Percentiles rank a stretch among this genome's conserved stretches.
These are phyloP conservation scores for Lepidocolaptes lacrymiger DNA, from an alignment of 2,797 vertebrate species.

Conservation along the genomic window DNA sequence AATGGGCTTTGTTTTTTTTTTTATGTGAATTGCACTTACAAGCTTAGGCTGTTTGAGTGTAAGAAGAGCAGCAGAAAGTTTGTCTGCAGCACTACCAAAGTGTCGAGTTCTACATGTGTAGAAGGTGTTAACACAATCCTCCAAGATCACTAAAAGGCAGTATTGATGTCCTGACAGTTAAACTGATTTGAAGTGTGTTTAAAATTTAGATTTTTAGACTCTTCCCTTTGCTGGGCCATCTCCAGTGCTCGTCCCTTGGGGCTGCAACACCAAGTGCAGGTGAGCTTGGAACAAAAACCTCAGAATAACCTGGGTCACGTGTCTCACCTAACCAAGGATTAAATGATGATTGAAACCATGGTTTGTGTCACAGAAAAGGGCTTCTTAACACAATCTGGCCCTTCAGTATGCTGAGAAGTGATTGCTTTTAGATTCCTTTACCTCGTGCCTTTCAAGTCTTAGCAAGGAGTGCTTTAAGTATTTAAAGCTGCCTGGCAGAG, in stretches of 20 bases:
- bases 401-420: background rate
- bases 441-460: background rate
- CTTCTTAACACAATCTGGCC: background rate
- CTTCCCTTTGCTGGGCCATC: background rate
- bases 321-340: background rate
- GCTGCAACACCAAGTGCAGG: background rate
- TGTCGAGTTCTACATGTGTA: background rate
- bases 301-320: accelerated
- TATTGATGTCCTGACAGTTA: background rate
- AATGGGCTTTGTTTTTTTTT: background rate
- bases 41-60: background rate
- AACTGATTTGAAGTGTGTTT: background rate
- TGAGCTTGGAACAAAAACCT: background rate
- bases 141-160: background rate
- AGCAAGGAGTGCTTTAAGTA: background rate
- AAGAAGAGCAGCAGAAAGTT: background rate
- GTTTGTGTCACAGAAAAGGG: background rate
- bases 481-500: background rate
- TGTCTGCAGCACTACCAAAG: background rate
- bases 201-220: background rate
- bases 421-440: background rate
- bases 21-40: background rate
- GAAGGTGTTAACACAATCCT: background rate
- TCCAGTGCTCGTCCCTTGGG: accelerated
- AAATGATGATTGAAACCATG: background rate